Percentiles rank a stretch among this genome's conserved stretches.
phyloP scores from a whole-genome alignment of 1,140 invertebrate species.

The Leptinotarsa undecemlineata region DNA sequence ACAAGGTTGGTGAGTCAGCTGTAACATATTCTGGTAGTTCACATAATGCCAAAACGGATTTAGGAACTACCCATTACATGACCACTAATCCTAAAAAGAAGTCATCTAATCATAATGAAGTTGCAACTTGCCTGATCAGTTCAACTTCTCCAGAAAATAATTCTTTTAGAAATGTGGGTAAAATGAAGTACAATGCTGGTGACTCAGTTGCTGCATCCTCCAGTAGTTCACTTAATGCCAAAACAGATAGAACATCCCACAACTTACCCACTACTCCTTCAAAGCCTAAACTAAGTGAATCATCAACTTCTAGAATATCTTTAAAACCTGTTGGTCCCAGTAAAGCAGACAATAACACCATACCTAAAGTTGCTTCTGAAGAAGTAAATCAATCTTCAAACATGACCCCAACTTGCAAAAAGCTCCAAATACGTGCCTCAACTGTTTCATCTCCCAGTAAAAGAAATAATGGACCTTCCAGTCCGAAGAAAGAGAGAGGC shows the following conservation, averaged over 20 bases:
- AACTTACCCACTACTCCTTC: neutral
- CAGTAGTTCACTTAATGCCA: too few relatives aligned
- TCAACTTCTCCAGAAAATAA: too few relatives aligned
- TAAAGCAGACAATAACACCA: neutral
- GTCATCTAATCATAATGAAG: too few relatives aligned
- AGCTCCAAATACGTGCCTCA: neutral
- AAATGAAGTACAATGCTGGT: too few relatives aligned
- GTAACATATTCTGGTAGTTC: too few relatives aligned
- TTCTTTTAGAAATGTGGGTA: too few relatives aligned
- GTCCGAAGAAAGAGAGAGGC: constrained; percentile 3
- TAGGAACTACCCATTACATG: too few relatives aligned
- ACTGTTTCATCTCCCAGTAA: neutral
- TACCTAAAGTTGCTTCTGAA: neutral
- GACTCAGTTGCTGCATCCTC: too few relatives aligned
- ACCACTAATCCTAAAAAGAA: too few relatives aligned
- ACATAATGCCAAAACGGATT: too few relatives aligned
- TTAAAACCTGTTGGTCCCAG: neutral
- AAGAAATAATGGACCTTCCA: neutral
- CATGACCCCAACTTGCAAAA: neutral
- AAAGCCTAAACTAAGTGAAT: neutral
- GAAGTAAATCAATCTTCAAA: neutral
- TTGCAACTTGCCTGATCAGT: too few relatives aligned
- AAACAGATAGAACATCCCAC: neutral
- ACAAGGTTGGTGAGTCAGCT: too few relatives aligned
- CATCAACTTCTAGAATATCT: neutral